Evolutionary conservation across 2,797 vertebrate species (phyloP), one percentile per base, ranked within the genome.

Genomic region (Psittacula echo): DNA sequence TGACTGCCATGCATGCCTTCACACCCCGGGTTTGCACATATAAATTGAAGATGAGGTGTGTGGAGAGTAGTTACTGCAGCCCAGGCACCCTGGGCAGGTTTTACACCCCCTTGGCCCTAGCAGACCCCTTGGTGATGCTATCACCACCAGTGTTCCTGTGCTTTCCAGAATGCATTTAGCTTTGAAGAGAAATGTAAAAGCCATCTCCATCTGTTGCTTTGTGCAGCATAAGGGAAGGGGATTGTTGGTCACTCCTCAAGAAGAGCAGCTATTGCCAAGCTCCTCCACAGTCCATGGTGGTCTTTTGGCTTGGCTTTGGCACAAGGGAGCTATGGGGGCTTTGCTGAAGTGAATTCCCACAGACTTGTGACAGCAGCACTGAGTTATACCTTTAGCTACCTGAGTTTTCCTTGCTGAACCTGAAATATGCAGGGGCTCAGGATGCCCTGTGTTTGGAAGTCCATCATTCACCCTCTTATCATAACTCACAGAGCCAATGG

Each of bases 251-350:
- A 56, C n/a, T 61, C 32, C 66, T 51, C 44, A 16, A 10, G 6
- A 42, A 53, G 41, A 24, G 34, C 8, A 8, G 51, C 30, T 58
- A n/a, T 32, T 41, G 58, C 66, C 60, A 27, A 45, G 48, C n/a
- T 79, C 47, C 29, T 32, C 3, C 0, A 3, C 23, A 17, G 61
- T 48, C 45, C 48, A 8, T 1, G 1, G 32, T 1, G 4, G 44
- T 34, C 60, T 51, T 39, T 61, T 2, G 2, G 48, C 72, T 78
- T 67, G 47, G 44, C 13, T 78, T 54, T 72, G 30, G 21, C 3
- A 2, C 45, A 45, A 34, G 19, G 24, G 47, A 78, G 85, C 83
- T n/a, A 4, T 5, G 58, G 47, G 53, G 89, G 56, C 45, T 42
- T 64, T n/a, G n/a, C 39, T 34, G 37, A 60, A 88, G 37, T 68